Base-by-base conservation (phyloP, 2,113 vertebrate species). In the Podarcis cretensis region DNA sequence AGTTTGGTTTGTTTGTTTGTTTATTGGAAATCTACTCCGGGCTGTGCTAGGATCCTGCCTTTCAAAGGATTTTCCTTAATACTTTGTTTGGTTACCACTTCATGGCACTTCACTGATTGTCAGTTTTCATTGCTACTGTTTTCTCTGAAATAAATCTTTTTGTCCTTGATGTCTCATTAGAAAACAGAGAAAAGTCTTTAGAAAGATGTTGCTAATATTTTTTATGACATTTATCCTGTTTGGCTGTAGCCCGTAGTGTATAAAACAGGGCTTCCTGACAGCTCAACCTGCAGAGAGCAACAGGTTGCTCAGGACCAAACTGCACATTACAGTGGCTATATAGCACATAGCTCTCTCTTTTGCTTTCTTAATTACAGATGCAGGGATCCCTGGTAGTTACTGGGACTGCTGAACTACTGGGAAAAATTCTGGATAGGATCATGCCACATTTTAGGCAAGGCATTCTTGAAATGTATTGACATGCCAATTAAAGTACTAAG, bases 71-170 rank as follows among this genome's bases (percentile, higher is more conserved):
- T 69, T 40, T 6, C 25, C 66, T 35, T 71, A 79, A 79, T 79
- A 81, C 37, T 71, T 84, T 79, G n/a, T 88, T 83, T 68, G 57
- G 30, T 66, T 83, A 77, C 74, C 23, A 77, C 59, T 83, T 83
- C 73, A 76, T 84, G 59, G 48, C 48, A 77, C 66, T 77, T 83
- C 57, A 43, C 4, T 35, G 6, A 14, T 54, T 37, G 32, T 32
- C 71, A 35, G 7, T 66, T 68, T 79, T 32, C 59, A 32, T 86
- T 48, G 48, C 20, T 21, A 54, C 66, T 54, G 20, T 40, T 75
- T 85, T 40, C 78, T 80, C 30, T n/a, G 68, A 81, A 63, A 63
- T 12, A 76, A 69, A 48, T 32, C 9, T 88, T 66, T 74, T 77
- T 83, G 20, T 66, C 57, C 18, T 83, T 88, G 27, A 27, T 83